Conservation (phyloP, 2,113 vertebrate species). For the Calyptommatus sinebrachiatus region DNA sequence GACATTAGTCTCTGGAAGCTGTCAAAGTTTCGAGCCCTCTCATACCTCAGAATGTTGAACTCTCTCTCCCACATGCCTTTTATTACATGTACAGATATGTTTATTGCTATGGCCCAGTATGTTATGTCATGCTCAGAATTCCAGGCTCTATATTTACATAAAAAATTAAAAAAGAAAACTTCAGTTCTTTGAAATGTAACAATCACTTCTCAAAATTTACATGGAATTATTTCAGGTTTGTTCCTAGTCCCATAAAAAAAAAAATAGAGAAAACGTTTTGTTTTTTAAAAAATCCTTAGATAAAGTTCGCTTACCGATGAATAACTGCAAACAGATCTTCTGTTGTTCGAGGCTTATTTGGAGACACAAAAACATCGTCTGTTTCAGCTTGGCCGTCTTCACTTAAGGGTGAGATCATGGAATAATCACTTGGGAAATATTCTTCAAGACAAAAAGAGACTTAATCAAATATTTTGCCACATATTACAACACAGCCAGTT, state of each 20-base stretch:
- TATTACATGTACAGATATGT: too few species aligned
- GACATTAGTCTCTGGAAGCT: too few species aligned
- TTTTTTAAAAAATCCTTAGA: background rate
- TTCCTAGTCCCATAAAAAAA: background rate
- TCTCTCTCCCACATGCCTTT: too few species aligned
- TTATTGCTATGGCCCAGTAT: too few species aligned
- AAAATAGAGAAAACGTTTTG: background rate
- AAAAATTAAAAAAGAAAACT: background rate
- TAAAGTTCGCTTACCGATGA: conserved; percentile 83
- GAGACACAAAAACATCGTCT: conserved; percentile 88
- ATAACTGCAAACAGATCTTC: conserved; percentile 98
- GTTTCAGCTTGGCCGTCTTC: conserved; percentile 88
- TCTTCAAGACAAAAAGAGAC: conserved; percentile 67
- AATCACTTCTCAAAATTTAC: background rate
- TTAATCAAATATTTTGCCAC: background rate
- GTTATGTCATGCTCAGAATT: too few species aligned
- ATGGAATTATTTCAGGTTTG: background rate
- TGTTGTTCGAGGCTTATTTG: conserved; percentile 93
- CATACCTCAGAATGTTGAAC: too few species aligned
- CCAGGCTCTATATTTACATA: background rate
- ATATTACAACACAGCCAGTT: background rate
- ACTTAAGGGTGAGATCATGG: conserved; percentile 84
- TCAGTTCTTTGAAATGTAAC: background rate
- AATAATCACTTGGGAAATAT: conserved; percentile 86
- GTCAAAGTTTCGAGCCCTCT: too few species aligned